Evolutionary conservation across 2,888 invertebrate genomes (phyloP).

Genomic region (Caenorhabditis uteleia): DNA sequence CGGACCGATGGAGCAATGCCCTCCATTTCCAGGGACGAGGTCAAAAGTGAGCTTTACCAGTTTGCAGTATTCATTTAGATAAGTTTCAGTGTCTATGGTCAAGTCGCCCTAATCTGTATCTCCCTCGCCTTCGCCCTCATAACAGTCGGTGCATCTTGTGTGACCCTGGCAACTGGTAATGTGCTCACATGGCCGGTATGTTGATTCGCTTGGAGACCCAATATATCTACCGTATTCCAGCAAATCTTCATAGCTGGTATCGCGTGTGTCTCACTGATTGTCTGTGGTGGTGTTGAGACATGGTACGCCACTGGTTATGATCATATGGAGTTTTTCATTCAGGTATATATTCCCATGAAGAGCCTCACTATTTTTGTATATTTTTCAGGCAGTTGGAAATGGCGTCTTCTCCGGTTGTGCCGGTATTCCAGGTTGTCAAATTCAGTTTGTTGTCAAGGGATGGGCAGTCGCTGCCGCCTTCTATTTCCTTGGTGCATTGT

Average conservation of each 20-base stretch:
- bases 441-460: constrained; percentile 68
- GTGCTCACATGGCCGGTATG: constrained; percentile 48
- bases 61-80: not conserved
- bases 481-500: constrained; percentile 64
- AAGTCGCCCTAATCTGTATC: constrained; percentile 67
- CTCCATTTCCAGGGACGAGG: constrained; percentile 68
- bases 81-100: constrained; percentile 66
- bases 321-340: constrained; percentile 68
- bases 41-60: constrained; percentile 55
- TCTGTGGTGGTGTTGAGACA: constrained; percentile 68
- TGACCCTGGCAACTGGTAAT: constrained; percentile 58
- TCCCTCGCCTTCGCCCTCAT: constrained; percentile 62
- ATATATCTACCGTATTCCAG: constrained; percentile 40
- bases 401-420: constrained; percentile 62
- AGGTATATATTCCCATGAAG: constrained; percentile 23
- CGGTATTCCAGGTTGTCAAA: constrained; percentile 68
- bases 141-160: constrained; percentile 63
- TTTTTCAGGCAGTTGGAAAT: constrained; percentile 47
- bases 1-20: constrained; percentile 68
- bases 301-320: constrained; percentile 66
- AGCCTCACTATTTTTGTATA: not conserved
- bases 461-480: constrained; percentile 69
- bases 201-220: not conserved
- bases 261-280: constrained; percentile 61
- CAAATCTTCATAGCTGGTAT: constrained; percentile 61